A percentile compares a stretch with the other conserved stretches of the same genome.
Evolutionary conservation across 1,140 invertebrate genomes (phyloP).

Genomic region (Popillia japonica): DNA sequence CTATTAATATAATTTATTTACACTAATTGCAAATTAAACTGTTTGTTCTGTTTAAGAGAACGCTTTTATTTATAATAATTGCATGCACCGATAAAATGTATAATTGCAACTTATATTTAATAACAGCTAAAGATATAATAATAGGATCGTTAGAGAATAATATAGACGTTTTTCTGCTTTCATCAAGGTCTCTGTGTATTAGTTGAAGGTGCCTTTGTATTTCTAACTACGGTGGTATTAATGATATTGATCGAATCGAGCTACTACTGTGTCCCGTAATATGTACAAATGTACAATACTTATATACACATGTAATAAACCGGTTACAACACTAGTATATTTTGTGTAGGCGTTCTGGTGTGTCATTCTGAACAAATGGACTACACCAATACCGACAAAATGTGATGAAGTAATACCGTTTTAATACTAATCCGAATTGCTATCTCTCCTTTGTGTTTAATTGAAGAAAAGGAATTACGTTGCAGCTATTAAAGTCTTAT

Average conservation of each 20-base stretch:
- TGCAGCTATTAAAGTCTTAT: slow-evolving; percentile 15
- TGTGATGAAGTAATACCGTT: slow-evolving; percentile 34
- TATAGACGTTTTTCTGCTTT: neutral
- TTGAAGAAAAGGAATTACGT: slow-evolving; percentile 25
- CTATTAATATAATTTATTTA: neutral
- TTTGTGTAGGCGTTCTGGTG: slow-evolving; percentile 23
- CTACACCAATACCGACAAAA: slow-evolving; percentile 21
- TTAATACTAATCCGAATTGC: slow-evolving; percentile 20
- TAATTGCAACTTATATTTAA: neutral
- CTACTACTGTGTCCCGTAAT: slow-evolving; percentile 20
- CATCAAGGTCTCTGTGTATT: slow-evolving; percentile 22
- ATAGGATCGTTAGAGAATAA: neutral
- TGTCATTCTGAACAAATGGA: slow-evolving; percentile 30
- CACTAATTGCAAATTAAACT: neutral
- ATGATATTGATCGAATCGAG: slow-evolving; percentile 20
- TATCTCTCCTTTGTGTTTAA: slow-evolving; percentile 25
- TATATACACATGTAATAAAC: slow-evolving; percentile 19
- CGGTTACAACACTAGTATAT: slow-evolving; percentile 23
- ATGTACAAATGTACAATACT: neutral
- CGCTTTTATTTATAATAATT: slow-evolving; percentile 2
- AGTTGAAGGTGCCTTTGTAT: slow-evolving; percentile 24
- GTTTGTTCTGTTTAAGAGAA: neutral
- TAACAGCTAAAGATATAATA: slow-evolving; percentile 13
- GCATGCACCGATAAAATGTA: neutral
- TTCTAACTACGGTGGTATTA: slow-evolving; percentile 32